Base-by-base conservation (phyloP, 2,797 vertebrate genomes). In the Micrastur ruficollis region DNA sequence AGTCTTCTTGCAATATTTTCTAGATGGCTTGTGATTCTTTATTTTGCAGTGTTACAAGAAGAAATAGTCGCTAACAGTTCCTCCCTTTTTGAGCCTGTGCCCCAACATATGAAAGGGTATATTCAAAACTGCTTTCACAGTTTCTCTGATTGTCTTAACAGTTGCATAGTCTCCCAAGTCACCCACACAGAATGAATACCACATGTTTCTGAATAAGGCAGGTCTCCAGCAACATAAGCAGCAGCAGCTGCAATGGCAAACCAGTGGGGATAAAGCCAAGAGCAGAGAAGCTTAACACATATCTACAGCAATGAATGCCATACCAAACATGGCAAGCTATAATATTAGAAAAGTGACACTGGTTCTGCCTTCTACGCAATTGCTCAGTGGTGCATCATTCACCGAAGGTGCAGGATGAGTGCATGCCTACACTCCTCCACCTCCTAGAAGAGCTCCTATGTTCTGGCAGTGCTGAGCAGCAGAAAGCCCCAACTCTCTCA, bases 1-100 rank as follows among this genome's bases (percentile, higher is more conserved):
- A 89, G 81, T 78, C 93, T 93, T 95, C 82, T 91, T 95, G 94
- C 95, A 98, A 63, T 59, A 52, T 74, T 82, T 93, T 90, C 85
- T 78, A 70, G 66, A 72, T 46, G 92, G 49, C 67, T 83, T 42
- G 12, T 86, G 89, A 91, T 66, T 73, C 72, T 89, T 91, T 91
- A 65, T 86, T 96, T 94, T 91, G 87, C 80, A 75, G 7, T 6
- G 76, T 78, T 85, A 82, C 59, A 59, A 86, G 50, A 86, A 42
- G 76, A 78, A 85, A 86, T 5, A 81, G 75, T 52, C 73, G 66
- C 67, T 81, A 93, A 42, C 2, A 0, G 65, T 79, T 82, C 90
- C 78, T 96, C 85, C 61, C 25, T 29, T 55, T 82, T n/a, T 68
- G 16, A 67, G 50, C 80, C 74, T 58, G 20, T 36, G 86, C 74